A percentile compares a stretch with the other conserved stretches of the same genome.
Evolutionary conservation across 2,888 invertebrate genomes (phyloP).

Genomic region (Punctoribates punctum): DNA sequence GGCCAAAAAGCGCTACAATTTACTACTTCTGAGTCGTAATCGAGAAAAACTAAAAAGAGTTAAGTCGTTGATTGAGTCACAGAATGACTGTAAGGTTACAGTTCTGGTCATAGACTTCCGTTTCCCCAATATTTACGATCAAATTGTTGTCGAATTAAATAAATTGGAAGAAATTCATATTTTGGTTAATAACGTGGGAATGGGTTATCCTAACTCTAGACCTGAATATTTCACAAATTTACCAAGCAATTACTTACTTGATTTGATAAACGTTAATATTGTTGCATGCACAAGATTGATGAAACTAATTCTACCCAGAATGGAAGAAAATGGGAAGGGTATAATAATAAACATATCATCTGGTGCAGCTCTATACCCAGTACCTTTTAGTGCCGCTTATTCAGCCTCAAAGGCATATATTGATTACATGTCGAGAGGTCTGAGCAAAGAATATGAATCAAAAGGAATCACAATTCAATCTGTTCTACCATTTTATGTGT

Average conservation of each 20-base stretch:
- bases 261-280: too few species aligned
- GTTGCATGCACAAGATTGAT: too few species aligned
- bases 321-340: conserved; percentile 67
- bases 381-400: conserved; percentile 82
- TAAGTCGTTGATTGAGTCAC: background rate
- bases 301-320: conserved; percentile 60
- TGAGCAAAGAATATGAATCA: conserved; percentile 53
- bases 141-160: conserved; percentile 12
- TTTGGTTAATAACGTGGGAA: conserved; percentile 74
- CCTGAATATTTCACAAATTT: conserved; percentile 75
- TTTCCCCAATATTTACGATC: conserved; percentile 33
- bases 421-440: conserved; percentile 53
- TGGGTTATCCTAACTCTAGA: conserved; percentile 66
- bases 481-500: conserved; percentile 55
- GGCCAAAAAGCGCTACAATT: conserved; percentile 69
- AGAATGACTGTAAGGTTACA: too few species aligned
- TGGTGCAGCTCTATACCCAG: conserved; percentile 76
- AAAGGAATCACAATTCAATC: conserved; percentile 52
- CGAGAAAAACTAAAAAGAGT: conserved; percentile 67
- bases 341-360: conserved; percentile 87
- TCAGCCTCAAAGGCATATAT: conserved; percentile 71
- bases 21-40: conserved; percentile 75
- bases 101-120: conserved; percentile 39
- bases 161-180: conserved; percentile 39
- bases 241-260: conserved; percentile 55